Conservation (phyloP, 2,113 vertebrate genomes). For the Phoxinus phoxinus region DNA sequence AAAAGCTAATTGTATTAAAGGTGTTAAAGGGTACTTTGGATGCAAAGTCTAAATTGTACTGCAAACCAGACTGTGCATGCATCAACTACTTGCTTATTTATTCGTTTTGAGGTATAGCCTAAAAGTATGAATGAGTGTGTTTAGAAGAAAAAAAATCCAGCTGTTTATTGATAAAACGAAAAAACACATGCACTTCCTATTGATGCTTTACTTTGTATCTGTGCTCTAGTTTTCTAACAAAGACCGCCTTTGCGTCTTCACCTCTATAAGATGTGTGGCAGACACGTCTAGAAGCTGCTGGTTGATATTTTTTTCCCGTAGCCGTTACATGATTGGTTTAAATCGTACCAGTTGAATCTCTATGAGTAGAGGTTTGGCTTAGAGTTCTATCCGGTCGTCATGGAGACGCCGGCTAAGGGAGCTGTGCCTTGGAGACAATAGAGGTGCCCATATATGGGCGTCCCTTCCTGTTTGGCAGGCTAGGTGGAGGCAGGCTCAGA, state of each 20-base stretch:
- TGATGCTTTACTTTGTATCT: not conserved
- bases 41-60: not conserved
- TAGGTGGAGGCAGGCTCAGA: constrained; percentile 39
- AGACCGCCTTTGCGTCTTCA: not conserved
- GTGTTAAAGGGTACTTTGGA: not conserved
- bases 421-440: constrained; percentile 59
- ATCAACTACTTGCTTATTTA: not conserved
- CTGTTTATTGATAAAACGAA: not conserved
- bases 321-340: constrained; percentile 53
- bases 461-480: constrained; percentile 58
- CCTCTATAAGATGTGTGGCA: constrained; percentile 10
- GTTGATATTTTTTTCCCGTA: constrained; percentile 23
- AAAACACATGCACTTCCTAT: not conserved
- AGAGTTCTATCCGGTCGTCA: constrained; percentile 54
- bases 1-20: not conserved
- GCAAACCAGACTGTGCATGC: not conserved
- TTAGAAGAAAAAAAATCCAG: too few relatives aligned
- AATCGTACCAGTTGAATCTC: constrained; percentile 53
- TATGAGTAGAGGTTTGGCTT: constrained; percentile 46
- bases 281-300: constrained; percentile 43
- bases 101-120: not conserved
- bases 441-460: constrained; percentile 58
- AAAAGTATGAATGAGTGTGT: not conserved
- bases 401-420: constrained; percentile 51
- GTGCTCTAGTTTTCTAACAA: not conserved